These are phyloP conservation scores for Kryptolebias marmoratus DNA, from an alignment of 2,113 vertebrate genomes.

Conservation along the genomic window DNA sequence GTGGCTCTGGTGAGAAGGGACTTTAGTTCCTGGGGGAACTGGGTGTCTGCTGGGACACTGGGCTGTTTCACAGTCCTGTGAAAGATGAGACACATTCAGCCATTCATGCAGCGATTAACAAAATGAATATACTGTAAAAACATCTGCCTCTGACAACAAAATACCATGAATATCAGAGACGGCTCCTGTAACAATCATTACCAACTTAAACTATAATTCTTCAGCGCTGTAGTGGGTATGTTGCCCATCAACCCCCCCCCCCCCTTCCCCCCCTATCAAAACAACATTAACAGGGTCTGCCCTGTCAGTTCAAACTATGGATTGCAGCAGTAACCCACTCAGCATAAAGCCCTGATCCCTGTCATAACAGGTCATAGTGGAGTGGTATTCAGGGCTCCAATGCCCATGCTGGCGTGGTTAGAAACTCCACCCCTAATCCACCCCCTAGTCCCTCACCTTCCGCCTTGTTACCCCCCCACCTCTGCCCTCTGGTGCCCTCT, in stretches of 20 bases:
- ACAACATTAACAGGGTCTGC: slow-evolving; percentile 70
- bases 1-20: slow-evolving; percentile 74
- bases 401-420: slow-evolving; percentile 74
- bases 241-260: slow-evolving; percentile 65
- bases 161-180: slow-evolving; percentile 55
- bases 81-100: slow-evolving; percentile 49
- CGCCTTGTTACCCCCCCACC: slow-evolving; percentile 49
- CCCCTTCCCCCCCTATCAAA: slow-evolving; percentile 70
- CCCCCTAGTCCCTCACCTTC: slow-evolving; percentile 67
- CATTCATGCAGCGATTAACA: slow-evolving; percentile 61
- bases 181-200: slow-evolving; percentile 38
- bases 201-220: slow-evolving; percentile 50
- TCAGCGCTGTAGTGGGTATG: slow-evolving; percentile 40
- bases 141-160: slow-evolving; percentile 53
- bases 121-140: slow-evolving; percentile 64
- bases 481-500: slow-evolving; percentile 55
- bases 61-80: slow-evolving; percentile 92
- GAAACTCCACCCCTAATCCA: slow-evolving; percentile 73
- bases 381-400: slow-evolving; percentile 78
- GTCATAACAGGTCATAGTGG: slow-evolving; percentile 82
- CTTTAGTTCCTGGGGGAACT: slow-evolving; percentile 82
- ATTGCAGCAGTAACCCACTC: slow-evolving; percentile 78
- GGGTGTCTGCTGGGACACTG: slow-evolving; percentile 86
- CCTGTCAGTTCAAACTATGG: slow-evolving; percentile 77
- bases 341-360: slow-evolving; percentile 79